phyloP scores from a whole-genome alignment of 1,140 invertebrate genomes.

The Drosophila sturtevanti region DNA sequence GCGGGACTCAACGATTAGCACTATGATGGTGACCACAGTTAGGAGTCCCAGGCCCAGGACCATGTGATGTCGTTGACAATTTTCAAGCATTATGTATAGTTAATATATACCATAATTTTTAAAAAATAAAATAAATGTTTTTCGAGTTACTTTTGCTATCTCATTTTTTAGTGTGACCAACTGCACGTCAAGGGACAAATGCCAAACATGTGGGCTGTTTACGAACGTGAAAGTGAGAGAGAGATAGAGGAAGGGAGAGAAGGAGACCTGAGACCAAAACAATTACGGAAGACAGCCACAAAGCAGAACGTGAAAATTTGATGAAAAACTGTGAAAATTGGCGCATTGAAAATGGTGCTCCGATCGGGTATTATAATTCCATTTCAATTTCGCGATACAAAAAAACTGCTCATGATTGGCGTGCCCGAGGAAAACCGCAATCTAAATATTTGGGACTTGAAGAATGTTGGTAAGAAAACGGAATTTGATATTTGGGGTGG shows the following conservation, averaged over 20 bases:
- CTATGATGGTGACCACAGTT: conserved; percentile 88
- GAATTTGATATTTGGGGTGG: neutral
- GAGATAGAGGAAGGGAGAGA: conserved; percentile 48
- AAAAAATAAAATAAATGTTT: neutral
- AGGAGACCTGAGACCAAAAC: conserved; percentile 65
- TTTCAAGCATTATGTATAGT: conserved; percentile 85
- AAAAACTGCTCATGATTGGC: conserved; percentile 79
- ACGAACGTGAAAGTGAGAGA: conserved; percentile 64
- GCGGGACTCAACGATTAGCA: conserved; percentile 90
- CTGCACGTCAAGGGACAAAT: neutral
- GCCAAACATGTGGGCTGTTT: conserved; percentile 47
- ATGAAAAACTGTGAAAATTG: conserved; percentile 78
- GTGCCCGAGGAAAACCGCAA: conserved; percentile 78
- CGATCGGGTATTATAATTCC: conserved; percentile 80
- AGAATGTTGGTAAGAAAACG: conserved; percentile 74
- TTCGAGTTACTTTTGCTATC: neutral
- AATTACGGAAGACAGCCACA: conserved; percentile 73
- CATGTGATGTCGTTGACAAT: conserved; percentile 88
- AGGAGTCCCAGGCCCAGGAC: conserved; percentile 85
- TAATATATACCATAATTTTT: neutral
- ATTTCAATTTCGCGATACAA: conserved; percentile 81
- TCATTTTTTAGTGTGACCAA: conserved; percentile 13
- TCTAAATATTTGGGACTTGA: conserved; percentile 79
- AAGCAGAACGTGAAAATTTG: conserved; percentile 71
- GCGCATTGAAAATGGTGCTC: conserved; percentile 79